Evolutionary conservation across 92 coral and sea anemone genomes (phyloP).

Genomic region (Palythoa grandis): DNA sequence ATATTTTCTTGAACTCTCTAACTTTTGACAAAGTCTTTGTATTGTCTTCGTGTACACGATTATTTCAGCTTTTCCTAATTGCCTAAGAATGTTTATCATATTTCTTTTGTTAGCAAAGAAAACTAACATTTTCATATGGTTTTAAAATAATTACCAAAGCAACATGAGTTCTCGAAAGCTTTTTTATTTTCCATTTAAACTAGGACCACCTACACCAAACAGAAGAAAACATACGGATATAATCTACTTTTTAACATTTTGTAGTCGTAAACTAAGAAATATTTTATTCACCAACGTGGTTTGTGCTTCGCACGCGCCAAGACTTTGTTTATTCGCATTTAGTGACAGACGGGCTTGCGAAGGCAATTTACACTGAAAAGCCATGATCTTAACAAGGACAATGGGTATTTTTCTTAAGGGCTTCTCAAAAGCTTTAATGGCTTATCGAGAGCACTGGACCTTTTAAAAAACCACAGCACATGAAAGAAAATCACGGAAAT

Average conservation of each 20-base stretch:
- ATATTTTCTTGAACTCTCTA: conserved; percentile 60
- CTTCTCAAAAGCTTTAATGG: conserved; percentile 70
- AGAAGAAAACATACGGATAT: conserved; percentile 67
- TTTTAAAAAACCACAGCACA: conserved; percentile 61
- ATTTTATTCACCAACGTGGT: conserved; percentile 6
- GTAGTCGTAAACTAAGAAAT: conserved; percentile 67
- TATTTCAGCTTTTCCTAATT: conserved; percentile 83
- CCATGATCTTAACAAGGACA: conserved; percentile 40
- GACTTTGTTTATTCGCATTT: conserved; percentile 32
- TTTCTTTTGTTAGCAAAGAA: conserved; percentile 72
- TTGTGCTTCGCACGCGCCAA: conserved; percentile 38
- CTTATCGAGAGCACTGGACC: conserved; percentile 59
- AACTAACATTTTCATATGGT: conserved; percentile 94
- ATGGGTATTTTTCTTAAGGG: conserved; percentile 19
- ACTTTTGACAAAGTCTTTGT: conserved; percentile 81
- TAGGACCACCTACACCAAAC: conserved; percentile 63
- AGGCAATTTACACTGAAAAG: conserved; percentile 47
- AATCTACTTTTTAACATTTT: conserved; percentile 78
- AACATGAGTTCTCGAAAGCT: conserved; percentile 57
- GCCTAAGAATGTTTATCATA: conserved; percentile 72
- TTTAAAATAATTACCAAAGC: conserved; percentile 82
- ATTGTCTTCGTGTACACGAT: conserved; percentile 57
- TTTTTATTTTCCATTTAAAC: conserved; percentile 71
- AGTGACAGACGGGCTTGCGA: conserved; percentile 17
- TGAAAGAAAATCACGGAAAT: conserved; percentile 72